Evolutionary conservation across 1,140 invertebrate species (phyloP).

Genomic region (Aethina tumida): DNA sequence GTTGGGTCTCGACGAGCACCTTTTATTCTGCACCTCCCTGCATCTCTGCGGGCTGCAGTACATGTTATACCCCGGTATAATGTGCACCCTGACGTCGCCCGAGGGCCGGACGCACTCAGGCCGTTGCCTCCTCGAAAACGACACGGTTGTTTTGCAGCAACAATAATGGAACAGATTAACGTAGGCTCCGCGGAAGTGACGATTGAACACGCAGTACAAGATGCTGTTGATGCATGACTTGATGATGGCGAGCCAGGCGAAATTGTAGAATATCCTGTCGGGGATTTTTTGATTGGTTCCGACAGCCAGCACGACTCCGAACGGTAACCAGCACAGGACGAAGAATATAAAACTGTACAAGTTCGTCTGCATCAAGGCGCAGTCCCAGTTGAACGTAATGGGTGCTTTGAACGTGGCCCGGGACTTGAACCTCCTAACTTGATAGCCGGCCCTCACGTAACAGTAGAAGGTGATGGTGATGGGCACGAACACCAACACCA

Average conservation of each 20-base stretch:
- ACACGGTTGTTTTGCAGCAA: constrained; percentile 70
- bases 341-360: constrained; percentile 55
- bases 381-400: constrained; percentile 52
- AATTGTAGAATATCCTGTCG: constrained; percentile 48
- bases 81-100: constrained; percentile 64
- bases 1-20: constrained; percentile 24
- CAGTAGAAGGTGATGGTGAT: constrained; percentile 39
- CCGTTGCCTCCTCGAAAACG: constrained; percentile 53
- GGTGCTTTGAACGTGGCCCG: constrained; percentile 51
- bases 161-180: constrained; percentile 70
- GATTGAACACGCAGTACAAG: constrained; percentile 54
- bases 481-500: constrained; percentile 46
- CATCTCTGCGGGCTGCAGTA: constrained; percentile 49
- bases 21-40: constrained; percentile 35
- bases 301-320: constrained; percentile 44
- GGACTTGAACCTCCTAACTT: constrained; percentile 30
- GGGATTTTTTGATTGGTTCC: constrained; percentile 41
- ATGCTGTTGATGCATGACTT: constrained; percentile 60
- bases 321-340: constrained; percentile 58
- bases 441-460: constrained; percentile 39
- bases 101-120: constrained; percentile 45
- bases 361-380: constrained; percentile 52
- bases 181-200: constrained; percentile 64
- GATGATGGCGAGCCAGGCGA: constrained; percentile 56
- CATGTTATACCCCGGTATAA: constrained; percentile 63